Conservation (phyloP, 2,888 invertebrate species). For the Lottia scabra region DNA sequence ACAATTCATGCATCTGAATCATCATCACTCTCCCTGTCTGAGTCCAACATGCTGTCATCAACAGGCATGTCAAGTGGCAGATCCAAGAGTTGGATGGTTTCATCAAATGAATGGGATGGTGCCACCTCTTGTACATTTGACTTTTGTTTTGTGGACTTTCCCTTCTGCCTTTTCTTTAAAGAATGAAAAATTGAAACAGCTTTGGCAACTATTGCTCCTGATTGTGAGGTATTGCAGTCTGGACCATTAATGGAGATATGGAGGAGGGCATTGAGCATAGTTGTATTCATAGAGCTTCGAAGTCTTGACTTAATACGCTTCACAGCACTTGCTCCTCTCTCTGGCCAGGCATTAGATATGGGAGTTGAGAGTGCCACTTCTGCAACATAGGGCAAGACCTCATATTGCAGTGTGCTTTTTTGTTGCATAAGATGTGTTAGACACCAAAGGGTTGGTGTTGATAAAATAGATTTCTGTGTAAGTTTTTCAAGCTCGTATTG, state of each 20-base stretch:
- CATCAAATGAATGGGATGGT: too few relatives aligned
- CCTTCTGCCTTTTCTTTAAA: constrained; percentile 8
- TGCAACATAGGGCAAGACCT: constrained; percentile 12
- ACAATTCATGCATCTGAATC: too few relatives aligned
- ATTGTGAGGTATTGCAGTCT: background rate
- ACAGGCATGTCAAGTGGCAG: too few relatives aligned
- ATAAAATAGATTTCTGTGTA: too few relatives aligned
- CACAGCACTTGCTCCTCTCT: constrained; percentile 35
- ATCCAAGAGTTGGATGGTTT: too few relatives aligned
- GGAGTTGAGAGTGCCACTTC: constrained; percentile 28
- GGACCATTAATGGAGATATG: constrained; percentile 29
- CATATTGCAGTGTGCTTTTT: too few relatives aligned
- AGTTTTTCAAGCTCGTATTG: too few relatives aligned
- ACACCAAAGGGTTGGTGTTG: too few relatives aligned
- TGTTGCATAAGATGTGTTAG: too few relatives aligned
- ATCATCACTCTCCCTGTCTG: too few relatives aligned
- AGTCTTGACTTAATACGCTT: constrained; percentile 28
- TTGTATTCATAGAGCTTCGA: constrained; percentile 13
- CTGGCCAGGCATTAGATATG: constrained; percentile 38
- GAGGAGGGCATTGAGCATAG: constrained; percentile 22
- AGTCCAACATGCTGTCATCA: too few relatives aligned
- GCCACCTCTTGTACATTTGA: too few relatives aligned
- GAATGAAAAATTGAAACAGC: constrained; percentile 13
- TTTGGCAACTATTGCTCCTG: background rate
- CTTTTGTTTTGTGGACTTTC: constrained; percentile 14